Conservation (phyloP, 2,113 vertebrate genomes). For the Lipotes vexillifer region DNA sequence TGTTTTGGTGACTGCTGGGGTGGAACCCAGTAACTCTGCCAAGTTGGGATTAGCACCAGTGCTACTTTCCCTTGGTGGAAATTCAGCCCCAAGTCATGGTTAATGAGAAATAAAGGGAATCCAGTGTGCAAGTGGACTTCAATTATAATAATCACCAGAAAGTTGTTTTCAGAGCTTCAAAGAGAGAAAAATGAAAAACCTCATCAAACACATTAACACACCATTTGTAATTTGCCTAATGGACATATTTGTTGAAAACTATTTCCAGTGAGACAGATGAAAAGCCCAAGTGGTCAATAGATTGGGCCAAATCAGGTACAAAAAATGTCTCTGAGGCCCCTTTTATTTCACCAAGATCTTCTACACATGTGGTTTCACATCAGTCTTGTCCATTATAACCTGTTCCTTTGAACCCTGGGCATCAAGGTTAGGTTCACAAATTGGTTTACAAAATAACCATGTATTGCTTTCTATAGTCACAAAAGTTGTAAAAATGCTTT, state of each 20-base stretch:
- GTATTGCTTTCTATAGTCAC: background rate
- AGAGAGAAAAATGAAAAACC: background rate
- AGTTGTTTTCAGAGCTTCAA: slow-evolving; percentile 16
- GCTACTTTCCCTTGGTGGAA: slow-evolving; percentile 1
- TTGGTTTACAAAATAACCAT: background rate
- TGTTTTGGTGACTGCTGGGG: slow-evolving; percentile 52
- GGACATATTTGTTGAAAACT: background rate
- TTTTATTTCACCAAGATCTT: background rate
- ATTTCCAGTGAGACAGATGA: slow-evolving; percentile 1
- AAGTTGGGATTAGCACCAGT: slow-evolving; percentile 39
- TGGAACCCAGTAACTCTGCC: slow-evolving; percentile 51
- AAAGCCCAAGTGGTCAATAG: background rate
- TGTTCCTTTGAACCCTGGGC: background rate
- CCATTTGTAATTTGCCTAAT: background rate
- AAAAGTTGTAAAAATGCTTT: background rate
- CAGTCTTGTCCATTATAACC: background rate
- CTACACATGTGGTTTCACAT: background rate
- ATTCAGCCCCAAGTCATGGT: slow-evolving; percentile 8
- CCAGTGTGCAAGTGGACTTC: background rate
- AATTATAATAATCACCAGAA: background rate
- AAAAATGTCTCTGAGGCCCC: background rate
- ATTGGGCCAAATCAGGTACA: background rate
- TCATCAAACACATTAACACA: background rate
- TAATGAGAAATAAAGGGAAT: slow-evolving; percentile 26
- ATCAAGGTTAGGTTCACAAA: background rate